Evolutionary conservation across 1,140 invertebrate species (phyloP), one percentile per base, ranked within the genome.

Genomic region (Trichonephila inaurata): DNA sequence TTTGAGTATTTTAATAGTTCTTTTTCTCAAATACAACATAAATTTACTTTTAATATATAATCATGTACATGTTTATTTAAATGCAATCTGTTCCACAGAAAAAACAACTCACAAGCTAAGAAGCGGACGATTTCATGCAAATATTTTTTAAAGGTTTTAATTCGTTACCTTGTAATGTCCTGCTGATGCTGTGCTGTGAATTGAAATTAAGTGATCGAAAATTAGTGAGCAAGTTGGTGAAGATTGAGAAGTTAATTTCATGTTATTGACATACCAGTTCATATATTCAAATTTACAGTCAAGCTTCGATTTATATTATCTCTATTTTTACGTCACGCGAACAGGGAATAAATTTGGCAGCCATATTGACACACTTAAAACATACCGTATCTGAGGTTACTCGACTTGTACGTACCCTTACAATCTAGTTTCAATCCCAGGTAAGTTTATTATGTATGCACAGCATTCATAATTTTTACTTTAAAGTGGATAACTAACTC

Each of bases 71-170:
- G 44, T 51, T 51, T 51, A 51, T 51, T 51, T 51, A 51, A 51
- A 51, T 51, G 44, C 44, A 51, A 51, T 51, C 44, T 51, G 44
- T 51, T 51, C 44, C 44, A 5, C 44, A 51, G 8, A 12, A 24
- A 69, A 69, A 10, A 28, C 28, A 28, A 28, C 28, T 28, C 28
- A 28, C 28, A 28, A 28, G 28, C 28, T 10, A 69, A 88, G 86
- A 88, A 88, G 86, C 86, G 10, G 86, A 64, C 14, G 28, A 28
- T 28, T 62, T 58, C 86, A 93, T 93, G 92, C 92, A 93, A 93
- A 93, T 93, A 89, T 93, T 93, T 92, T 93, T 93, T 87, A 64
- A 62, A 89, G 86, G 92, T 89, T 93, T 93, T 93, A 93, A 93
- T 93, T 66, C 85, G 86, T 93, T 93, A 93, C 85, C 85, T 93